phyloP scores from a whole-genome alignment of 2,888 invertebrate genomes.

The Melanophora roralis region DNA sequence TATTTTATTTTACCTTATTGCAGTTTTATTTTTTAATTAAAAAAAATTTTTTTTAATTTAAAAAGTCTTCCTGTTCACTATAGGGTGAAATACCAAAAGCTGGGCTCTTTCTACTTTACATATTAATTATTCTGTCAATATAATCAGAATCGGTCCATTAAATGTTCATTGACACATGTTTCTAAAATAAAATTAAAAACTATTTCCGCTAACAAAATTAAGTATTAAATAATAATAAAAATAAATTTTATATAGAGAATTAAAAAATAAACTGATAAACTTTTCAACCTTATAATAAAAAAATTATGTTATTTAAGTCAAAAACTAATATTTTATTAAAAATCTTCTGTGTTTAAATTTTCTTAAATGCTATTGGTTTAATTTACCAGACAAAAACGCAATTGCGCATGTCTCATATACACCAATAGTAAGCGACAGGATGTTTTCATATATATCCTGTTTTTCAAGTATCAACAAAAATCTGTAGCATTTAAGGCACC shows the following conservation, averaged over 20 bases:
- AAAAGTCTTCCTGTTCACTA: too few relatives aligned
- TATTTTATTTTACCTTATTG: too few relatives aligned
- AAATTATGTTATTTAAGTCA: conserved; percentile 1
- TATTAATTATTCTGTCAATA: too few relatives aligned
- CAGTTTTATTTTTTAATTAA: too few relatives aligned
- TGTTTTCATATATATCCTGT: conserved; percentile 9
- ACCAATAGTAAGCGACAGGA: conserved; percentile 40
- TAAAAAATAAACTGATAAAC: conserved; percentile 31
- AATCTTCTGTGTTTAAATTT: neutral
- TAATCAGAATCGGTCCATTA: too few relatives aligned
- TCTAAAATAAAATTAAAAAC: neutral
- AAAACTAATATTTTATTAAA: neutral
- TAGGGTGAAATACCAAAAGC: too few relatives aligned
- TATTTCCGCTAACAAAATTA: conserved; percentile 22
- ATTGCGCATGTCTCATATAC: conserved; percentile 41
- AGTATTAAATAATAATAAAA: neutral
- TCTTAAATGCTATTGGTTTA: conserved; percentile 23
- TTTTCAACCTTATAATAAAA: conserved; percentile 25
- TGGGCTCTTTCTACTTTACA: too few relatives aligned
- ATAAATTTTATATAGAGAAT: neutral
- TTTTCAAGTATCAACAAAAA: neutral
- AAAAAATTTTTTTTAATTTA: too few relatives aligned
- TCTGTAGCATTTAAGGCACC: conserved; percentile 39
- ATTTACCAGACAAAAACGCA: neutral
- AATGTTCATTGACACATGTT: too few relatives aligned